Conservation (phyloP, 2,797 vertebrate genomes). For the Benthosema pterotum region DNA sequence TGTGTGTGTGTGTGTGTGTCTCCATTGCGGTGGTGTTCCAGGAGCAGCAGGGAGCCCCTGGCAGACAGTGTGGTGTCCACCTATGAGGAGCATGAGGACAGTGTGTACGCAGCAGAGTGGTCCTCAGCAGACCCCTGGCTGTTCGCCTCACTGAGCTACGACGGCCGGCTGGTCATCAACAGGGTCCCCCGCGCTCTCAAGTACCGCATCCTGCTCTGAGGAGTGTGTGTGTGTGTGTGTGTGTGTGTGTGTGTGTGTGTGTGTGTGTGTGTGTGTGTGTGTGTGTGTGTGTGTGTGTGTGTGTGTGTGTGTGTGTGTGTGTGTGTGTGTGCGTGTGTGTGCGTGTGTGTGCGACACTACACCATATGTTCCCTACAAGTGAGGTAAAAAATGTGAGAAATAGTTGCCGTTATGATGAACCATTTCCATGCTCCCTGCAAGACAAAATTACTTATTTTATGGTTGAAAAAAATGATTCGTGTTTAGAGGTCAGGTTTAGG, state of each 20-base stretch:
- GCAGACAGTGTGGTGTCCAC: slow-evolving; percentile 96
- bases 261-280: neutral
- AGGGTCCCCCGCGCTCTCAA: slow-evolving; percentile 94
- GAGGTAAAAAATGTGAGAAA: no score
- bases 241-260: neutral
- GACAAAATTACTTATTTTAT: no score
- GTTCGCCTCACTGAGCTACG: slow-evolving; percentile 96
- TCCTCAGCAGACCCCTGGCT: slow-evolving; percentile 97
- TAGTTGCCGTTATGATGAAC: no score
- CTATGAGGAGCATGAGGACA: slow-evolving; percentile 98
- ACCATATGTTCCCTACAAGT: no score
- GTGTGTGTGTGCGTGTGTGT: neutral
- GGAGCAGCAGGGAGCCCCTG: slow-evolving; percentile 91
- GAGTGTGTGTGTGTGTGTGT: neutral
- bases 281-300: neutral
- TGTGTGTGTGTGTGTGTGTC: slow-evolving; percentile 8
- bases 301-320: slow-evolving; percentile 5
- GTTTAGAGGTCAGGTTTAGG: no score
- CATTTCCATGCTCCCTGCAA: no score
- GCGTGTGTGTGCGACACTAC: neutral
- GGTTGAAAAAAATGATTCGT: no score
- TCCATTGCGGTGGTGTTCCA: slow-evolving; percentile 52
- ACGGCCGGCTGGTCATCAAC: slow-evolving; percentile 97
- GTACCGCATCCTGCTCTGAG: slow-evolving; percentile 93
- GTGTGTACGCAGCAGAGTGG: slow-evolving; percentile 97